Evolutionary conservation across 2,797 vertebrate species (phyloP), one percentile per base, ranked within the genome.

Genomic region (Sphaeramia orbicularis): DNA sequence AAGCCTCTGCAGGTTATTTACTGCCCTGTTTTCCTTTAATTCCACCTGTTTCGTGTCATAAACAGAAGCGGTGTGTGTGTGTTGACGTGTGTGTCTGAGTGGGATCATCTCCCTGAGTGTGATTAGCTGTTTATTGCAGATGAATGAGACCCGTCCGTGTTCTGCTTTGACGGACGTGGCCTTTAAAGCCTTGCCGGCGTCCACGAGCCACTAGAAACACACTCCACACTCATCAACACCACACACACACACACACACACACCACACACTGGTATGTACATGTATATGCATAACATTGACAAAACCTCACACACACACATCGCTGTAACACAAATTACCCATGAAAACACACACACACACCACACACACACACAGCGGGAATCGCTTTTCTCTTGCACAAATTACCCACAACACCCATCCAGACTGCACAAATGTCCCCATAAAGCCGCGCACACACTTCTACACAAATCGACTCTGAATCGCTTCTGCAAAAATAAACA

Each of bases 191-290:
- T 55, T 0, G 21, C 0, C 1, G 40, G 52, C 30, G 0, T 16
- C 44, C 43, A 66, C 69, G 36, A 81, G 74, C 62, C 77, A 81
- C 87, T 84, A 73, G 75, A 91, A 80, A 74, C 55, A 42, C 80
- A 74, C 84, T 89, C 49, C 64, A 68, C 7, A 6, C 65, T 82
- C 27, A 76, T 82, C 73, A 4, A 43, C 58, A 37, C 50, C 43
- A 43, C n/a, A n/a, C n/a, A n/a, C n/a, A n/a, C n/a, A n/a, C n/a
- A n/a, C n/a, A n/a, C n/a, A n/a, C n/a, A n/a, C n/a, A n/a, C n/a
- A n/a, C n/a, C n/a, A n/a, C n/a, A 24, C 21, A 24, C 21, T 2
- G 21, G 2, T 24, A 24, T 21, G 5, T 24, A 24, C 65, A 79
- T 74, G 70, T 70, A 18, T 53, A 77, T 77, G 66, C 71, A 84